phyloP scores from a whole-genome alignment of 2,888 invertebrate species.

The Seira musarum region DNA sequence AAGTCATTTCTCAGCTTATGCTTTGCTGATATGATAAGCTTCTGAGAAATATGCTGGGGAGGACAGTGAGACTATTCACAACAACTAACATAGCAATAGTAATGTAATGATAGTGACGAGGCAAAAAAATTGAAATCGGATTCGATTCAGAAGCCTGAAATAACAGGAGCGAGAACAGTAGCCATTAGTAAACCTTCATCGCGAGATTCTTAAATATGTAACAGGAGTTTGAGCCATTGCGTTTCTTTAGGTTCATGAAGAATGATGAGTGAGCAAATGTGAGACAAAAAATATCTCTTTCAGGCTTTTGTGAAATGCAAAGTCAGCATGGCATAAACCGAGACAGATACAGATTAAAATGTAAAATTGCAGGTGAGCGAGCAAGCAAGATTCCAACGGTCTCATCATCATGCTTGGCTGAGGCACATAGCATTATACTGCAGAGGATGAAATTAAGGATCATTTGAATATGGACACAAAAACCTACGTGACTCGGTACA shows the following conservation, averaged over 20 bases:
- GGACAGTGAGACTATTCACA: too few species aligned
- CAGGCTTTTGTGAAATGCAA: neutral
- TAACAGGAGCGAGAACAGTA: too few species aligned
- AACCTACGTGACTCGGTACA: too few species aligned
- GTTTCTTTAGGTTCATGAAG: neutral
- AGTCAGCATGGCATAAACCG: constrained; percentile 19
- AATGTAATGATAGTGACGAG: constrained; percentile 22
- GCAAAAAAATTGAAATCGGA: too few species aligned
- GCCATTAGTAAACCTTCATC: constrained; percentile 1
- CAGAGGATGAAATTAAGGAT: too few species aligned
- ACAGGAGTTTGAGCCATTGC: neutral
- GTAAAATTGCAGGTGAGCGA: neutral
- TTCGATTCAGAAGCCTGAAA: too few species aligned
- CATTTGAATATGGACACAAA: too few species aligned
- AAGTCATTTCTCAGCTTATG: constrained; percentile 29
- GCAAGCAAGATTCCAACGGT: constrained; percentile 24
- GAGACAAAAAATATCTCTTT: too few species aligned
- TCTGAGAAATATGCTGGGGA: too few species aligned
- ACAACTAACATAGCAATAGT: neutral
- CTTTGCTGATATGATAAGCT: too few species aligned
- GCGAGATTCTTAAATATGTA: neutral
- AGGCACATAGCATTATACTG: too few species aligned
- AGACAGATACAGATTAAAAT: neutral
- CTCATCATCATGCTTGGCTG: too few species aligned
- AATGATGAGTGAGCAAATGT: neutral